Evolutionary conservation across 30 jellyfish, hydroid and myxozoan genomes (phyloP), one percentile per base, ranked within the genome.

Genomic region (Turritopsis rubra): DNA sequence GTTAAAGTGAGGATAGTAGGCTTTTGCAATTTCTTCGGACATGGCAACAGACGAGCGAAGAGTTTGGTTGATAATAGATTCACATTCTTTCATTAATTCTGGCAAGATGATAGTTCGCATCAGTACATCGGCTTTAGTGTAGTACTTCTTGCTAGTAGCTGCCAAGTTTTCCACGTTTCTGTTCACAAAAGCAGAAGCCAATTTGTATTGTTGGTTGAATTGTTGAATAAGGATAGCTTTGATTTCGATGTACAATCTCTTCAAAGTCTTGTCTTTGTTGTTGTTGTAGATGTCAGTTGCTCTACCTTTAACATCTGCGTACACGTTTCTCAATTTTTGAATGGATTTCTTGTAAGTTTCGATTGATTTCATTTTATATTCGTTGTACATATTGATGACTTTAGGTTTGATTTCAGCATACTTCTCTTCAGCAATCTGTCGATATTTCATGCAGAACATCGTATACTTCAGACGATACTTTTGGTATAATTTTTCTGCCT

Each of bases 11-110:
- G 99, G 99, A 28, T 27, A 52, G 90, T 81, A 94, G 17, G 97
- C 93, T 30, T 83, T 87, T 77, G 81, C 87, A 8, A 93, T 87
- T 52, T 82, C 96, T 41, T 94, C 88, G 4, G 96, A 95, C 20
- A 94, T 8, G 28, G 81, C 53, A 22, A 94, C 99, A 20, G 97
- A 75, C 23, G 88, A 88, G 29, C 84, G 85, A 22, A 94, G 84
- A 53, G 96, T 87, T 83, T 94, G 99, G 87, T 94, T 89, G 79
- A 94, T 73, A 72, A 94, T 82, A 23, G 97, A 90, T 53, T 86
- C 97, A 28, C 81, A n/a, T 66, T 94, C 99, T 29, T 75, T 89
- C 29, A 74, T 85, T 21, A 87, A 65, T 70, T 90, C 97, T 29
- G 99, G 99, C 80, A 94, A 66, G 41, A 94, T 74, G 19, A 71